Conservation (phyloP, 2,113 vertebrate species). For the Halcyon malimbica region DNA sequence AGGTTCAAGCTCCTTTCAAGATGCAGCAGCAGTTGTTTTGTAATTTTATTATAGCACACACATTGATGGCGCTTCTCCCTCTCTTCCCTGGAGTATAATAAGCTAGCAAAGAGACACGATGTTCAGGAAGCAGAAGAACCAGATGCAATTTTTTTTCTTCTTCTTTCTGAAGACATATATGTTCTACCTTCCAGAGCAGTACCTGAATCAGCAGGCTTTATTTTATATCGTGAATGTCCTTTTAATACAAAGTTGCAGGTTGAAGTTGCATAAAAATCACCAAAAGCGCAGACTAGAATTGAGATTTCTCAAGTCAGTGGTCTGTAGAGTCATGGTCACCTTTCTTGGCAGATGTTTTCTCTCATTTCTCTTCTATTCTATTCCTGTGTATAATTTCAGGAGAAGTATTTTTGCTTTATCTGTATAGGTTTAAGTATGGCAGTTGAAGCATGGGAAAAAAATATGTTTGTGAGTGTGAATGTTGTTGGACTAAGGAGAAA, state of each 20-base stretch:
- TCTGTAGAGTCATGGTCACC: not conserved
- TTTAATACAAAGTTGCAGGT: not conserved
- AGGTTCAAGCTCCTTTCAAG: not conserved
- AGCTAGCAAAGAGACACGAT: not conserved
- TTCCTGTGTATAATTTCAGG: not conserved
- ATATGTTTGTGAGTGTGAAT: not conserved
- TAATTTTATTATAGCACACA: not conserved
- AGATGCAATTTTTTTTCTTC: not conserved
- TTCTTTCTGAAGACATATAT: not conserved
- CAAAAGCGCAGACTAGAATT: not conserved
- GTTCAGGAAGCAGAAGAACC: not conserved
- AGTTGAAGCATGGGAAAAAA: not conserved
- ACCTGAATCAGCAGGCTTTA: not conserved
- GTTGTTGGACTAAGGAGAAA: not conserved
- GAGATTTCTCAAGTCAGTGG: not conserved
- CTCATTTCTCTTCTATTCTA: not conserved
- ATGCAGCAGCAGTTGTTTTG: not conserved
- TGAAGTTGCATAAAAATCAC: not conserved
- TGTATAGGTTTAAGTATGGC: not conserved
- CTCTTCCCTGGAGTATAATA: not conserved
- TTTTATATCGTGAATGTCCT: not conserved
- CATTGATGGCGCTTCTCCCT: not conserved
- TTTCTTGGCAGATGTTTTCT: not conserved
- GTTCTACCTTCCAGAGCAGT: not conserved
- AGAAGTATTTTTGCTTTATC: not conserved